phyloP scores from a whole-genome alignment of 2,797 vertebrate species.

The Pangasius krempfi region DNA sequence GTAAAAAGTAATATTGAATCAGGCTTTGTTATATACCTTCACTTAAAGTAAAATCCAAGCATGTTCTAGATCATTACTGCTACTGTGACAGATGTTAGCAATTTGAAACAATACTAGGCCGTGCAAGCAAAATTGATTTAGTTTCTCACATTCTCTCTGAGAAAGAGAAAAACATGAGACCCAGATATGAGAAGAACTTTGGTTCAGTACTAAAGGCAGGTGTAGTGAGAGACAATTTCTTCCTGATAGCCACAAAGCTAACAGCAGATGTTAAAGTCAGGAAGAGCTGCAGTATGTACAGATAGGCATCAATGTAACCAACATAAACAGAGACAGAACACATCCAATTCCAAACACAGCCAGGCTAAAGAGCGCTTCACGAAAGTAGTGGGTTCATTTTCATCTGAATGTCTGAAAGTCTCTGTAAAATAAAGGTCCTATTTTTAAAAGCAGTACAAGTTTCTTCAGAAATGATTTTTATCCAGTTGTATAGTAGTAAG shows the following conservation, averaged over 20 bases:
- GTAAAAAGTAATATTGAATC: background rate
- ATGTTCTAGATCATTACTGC: background rate
- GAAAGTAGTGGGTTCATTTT: constrained; percentile 43
- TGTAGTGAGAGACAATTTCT: constrained; percentile 9
- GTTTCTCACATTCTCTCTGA: background rate
- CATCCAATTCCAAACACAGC: constrained; percentile 47
- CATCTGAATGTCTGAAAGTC: constrained; percentile 37
- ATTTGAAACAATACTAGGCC: constrained; percentile 22
- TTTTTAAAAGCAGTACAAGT: constrained; percentile 38
- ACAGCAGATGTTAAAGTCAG: constrained; percentile 59
- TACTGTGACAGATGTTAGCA: constrained; percentile 7
- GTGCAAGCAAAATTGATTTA: background rate
- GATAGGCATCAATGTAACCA: constrained; percentile 58
- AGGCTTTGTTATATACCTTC: background rate
- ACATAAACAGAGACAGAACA: constrained; percentile 55
- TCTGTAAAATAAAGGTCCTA: constrained; percentile 48
- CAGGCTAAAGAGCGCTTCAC: constrained; percentile 43
- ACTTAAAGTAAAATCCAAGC: constrained; percentile 8
- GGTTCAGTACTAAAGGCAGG: constrained; percentile 32
- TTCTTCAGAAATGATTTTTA: constrained; percentile 40
- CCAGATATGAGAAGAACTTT: constrained; percentile 39
- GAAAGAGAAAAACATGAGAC: constrained; percentile 25
- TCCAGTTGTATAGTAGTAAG: constrained; percentile 27
- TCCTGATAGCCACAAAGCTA: constrained; percentile 46
- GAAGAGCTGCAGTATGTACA: constrained; percentile 62